Evolutionary conservation across 2,888 invertebrate species (phyloP), one percentile per base, ranked within the genome.

Genomic region (Himalopsyche anomala): DNA sequence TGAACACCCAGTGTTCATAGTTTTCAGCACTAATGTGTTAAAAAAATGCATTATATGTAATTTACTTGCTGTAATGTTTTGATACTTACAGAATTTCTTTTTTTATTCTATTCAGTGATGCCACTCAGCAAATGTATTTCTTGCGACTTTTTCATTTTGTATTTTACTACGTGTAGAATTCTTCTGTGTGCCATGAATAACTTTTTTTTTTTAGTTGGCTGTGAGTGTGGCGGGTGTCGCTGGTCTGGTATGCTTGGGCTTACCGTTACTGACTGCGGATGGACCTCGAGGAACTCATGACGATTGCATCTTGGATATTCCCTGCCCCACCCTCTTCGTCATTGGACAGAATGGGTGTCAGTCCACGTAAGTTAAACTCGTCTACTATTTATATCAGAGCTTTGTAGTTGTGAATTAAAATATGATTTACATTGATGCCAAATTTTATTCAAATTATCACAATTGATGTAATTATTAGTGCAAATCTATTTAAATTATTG

Each of bases 171-270:
- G 19, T 19, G 4, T 74, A 74, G 38, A 74, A 11, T 36, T 74
- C 28, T 3, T 74, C 11, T 19, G 3, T 74, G 4, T 4, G 4
- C 28, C 17, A 15, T 51, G 12, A 51, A 51, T 51, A 51, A 1
- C 45, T 45, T 6, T 9, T 36, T 38, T 42, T 62, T 84, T 40
- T 62, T 83, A 89, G 89, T 79, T 89, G 82, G 87, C 88, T 0
- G 87, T 87, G 2, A 89, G 81, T 42, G 83, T 88, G n/a, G 28
- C 84, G 4, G 89, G 92, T 42, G 94, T 95, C 15, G 92, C 93
- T 55, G 96, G 95, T 19, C 93, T 95, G 69, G 93, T 96, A 88
- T 95, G 95, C 90, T 92, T 96, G 86, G 96, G 96, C 79, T 96
- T 96, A 90, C 95, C 96, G 79, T 93, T 95, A 89, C 92, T 92